Conservation (phyloP, 2,888 invertebrate species). For the Pegoplata infirma region DNA sequence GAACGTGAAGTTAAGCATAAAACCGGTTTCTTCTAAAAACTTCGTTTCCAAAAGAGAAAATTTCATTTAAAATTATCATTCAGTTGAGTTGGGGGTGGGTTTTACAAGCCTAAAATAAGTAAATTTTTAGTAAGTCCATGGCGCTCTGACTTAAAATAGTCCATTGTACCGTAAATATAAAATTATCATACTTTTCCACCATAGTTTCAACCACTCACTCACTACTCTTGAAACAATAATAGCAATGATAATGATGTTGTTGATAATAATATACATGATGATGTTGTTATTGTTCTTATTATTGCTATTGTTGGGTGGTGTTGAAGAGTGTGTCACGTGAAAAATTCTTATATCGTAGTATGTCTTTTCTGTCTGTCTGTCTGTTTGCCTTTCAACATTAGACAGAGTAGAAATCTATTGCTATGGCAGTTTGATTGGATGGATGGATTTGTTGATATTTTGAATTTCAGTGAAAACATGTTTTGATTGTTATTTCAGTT, state of each 20-base stretch:
- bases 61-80: no score
- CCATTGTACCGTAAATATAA: no score
- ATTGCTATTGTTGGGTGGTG: neutral
- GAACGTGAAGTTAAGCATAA: no score
- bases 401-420: neutral
- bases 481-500: conserved; percentile 16
- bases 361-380: no score
- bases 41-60: no score
- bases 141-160: no score
- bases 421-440: neutral
- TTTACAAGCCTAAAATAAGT: no score
- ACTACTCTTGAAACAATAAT: neutral
- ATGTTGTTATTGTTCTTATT: conserved; percentile 5
- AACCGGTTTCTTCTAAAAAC: no score
- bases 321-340: conserved; percentile 37
- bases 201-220: neutral
- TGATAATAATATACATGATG: neutral
- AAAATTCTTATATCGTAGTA: neutral
- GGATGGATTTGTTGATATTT: conserved; percentile 3
- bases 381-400: neutral
- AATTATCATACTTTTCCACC: no score
- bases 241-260: neutral
- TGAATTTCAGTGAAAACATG: conserved; percentile 11
- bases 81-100: no score
- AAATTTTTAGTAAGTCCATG: no score